Percentiles rank a stretch among this genome's conserved stretches.
phyloP scores from a whole-genome alignment of 2,797 vertebrate species.

The Chrosomus eos region DNA sequence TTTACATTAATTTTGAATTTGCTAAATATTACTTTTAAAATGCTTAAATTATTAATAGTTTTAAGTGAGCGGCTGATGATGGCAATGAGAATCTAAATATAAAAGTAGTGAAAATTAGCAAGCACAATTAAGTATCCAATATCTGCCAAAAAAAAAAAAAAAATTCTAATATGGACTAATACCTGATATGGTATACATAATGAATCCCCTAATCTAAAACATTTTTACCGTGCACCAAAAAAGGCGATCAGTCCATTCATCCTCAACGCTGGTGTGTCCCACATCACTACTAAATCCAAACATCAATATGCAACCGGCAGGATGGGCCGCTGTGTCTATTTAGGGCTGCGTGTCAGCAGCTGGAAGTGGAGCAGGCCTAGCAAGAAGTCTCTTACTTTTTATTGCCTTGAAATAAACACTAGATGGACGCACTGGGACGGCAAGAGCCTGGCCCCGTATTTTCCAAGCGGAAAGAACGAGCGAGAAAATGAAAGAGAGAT shows the following conservation, averaged over 20 bases:
- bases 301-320: constrained; percentile 35
- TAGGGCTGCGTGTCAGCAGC: constrained; percentile 48
- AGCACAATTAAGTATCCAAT: no score
- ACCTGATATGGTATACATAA: not conserved
- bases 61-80: no score
- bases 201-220: not conserved
- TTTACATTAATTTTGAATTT: no score
- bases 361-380: constrained; percentile 48
- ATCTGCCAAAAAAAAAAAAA: no score
- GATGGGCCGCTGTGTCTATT: constrained; percentile 40
- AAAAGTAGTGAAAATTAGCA: no score
- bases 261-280: constrained; percentile 44
- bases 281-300: constrained; percentile 42
- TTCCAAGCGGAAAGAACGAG: constrained; percentile 19
- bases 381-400: constrained; percentile 50
- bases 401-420: constrained; percentile 42
- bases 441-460: not conserved
- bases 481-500: constrained; percentile 43
- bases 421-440: constrained; percentile 25
- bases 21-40: no score
- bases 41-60: no score
- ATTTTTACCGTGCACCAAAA: not conserved
- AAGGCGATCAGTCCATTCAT: not conserved
- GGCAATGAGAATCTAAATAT: no score
- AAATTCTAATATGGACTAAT: no score